Conservation (phyloP, 2,888 invertebrate genomes). For the Mantis religiosa region DNA sequence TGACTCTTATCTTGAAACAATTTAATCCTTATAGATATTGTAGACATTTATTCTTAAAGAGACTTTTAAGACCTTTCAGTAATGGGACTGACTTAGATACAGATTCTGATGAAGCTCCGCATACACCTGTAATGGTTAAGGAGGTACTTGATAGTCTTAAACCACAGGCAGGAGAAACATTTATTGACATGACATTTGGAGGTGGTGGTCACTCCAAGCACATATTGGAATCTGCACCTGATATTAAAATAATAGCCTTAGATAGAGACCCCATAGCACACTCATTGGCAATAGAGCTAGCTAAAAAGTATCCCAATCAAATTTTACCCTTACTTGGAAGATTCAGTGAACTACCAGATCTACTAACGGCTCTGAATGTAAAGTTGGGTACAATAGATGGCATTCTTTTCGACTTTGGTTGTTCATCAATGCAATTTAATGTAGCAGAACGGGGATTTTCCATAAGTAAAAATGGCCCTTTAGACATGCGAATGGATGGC, state of each 20-base stretch:
- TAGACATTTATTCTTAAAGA: neutral
- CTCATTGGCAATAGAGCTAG: conserved; percentile 61
- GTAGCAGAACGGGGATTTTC: conserved; percentile 79
- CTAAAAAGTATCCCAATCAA: conserved; percentile 62
- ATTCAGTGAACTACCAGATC: conserved; percentile 78
- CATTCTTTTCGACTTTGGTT: conserved; percentile 88
- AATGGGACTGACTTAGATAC: neutral
- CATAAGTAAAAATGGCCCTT: conserved; percentile 74
- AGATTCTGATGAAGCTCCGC: conserved; percentile 41
- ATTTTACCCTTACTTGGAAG: conserved; percentile 77
- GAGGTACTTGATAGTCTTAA: conserved; percentile 67
- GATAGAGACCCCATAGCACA: conserved; percentile 85
- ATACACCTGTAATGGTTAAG: conserved; percentile 71
- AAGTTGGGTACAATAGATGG: conserved; percentile 71
- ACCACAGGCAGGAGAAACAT: conserved; percentile 57
- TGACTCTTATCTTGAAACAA: conserved; percentile 2
- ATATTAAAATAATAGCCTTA: conserved; percentile 69
- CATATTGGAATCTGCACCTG: conserved; percentile 62
- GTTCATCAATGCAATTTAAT: conserved; percentile 94
- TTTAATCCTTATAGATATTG: neutral
- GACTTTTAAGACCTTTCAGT: neutral
- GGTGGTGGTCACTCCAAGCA: conserved; percentile 83
- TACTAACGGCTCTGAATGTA: conserved; percentile 59
- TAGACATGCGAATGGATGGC: conserved; percentile 96
- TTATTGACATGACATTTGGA: conserved; percentile 95